Evolutionary conservation across 2,797 vertebrate species (phyloP), one percentile per base, ranked within the genome.

Genomic region (Sebastes alutus): DNA sequence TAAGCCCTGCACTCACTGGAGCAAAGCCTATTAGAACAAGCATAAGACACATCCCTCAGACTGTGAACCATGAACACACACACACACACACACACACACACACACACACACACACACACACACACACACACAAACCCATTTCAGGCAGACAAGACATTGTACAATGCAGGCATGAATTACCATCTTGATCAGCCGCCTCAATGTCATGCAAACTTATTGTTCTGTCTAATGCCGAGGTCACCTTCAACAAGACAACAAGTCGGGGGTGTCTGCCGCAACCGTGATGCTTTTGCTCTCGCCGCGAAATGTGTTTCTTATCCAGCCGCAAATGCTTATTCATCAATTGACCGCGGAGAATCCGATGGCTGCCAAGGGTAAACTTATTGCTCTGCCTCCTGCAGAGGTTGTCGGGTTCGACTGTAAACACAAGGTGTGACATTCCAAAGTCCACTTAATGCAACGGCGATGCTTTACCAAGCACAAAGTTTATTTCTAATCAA

Each of bases 11-110:
- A 91, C 76, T 84, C 93, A 90, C 77, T 91, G 86, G 77, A 91
- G 93, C 93, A 92, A 86, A 93, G 74, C 92, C 87, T 93, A 90
- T 94, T 94, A 91, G 80, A 92, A 93, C 89, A 91, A 92, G 87
- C 78, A 67, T 56, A 88, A 82, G 87, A 92, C 87, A 86, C 88
- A 83, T 84, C 75, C 77, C 77, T 86, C 82, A 87, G 82, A 90
- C 85, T 90, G 75, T 90, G 89, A 91, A 89, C 87, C 72, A 49
- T 62, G 71, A 77, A 67, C 63, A 61, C 33, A 69, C 35, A 59
- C 64, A 65, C 63, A 61, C 33, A 69, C 35, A 59, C 64, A 65
- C 49, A 46, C 76, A 66, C 68, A 69, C 52, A 77, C 33, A 33
- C 33, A 35, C 33, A 33, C 33, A 35, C 33, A 35, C 32, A 33